Evolutionary conservation across 2,888 invertebrate genomes (phyloP), one percentile per base, ranked within the genome.

Genomic region (Macropis europaea): DNA sequence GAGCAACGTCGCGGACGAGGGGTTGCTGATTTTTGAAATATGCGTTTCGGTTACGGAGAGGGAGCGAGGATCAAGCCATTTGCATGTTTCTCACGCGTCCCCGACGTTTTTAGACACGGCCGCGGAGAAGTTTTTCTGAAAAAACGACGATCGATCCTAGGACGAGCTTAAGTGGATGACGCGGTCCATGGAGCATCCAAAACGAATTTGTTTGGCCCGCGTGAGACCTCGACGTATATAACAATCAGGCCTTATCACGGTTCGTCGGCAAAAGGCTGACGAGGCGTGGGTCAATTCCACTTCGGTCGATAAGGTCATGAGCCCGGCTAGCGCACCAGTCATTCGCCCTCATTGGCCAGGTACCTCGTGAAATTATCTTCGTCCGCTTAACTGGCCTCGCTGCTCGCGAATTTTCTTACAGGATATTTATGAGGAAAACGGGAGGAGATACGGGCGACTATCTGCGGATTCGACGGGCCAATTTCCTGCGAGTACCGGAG

Each of bases 221-320:
- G 38, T n/a, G 45, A 9, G 53, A 62, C 45, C 13, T 22, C 26
- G 45, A 53, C 50, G 56, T 45, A 62, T 73, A 68, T 77, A 73
- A 73, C 76, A 78, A 78, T 78, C 75, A 56, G 68, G 76, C 69
- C 77, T 77, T 76, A 77, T 69, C 78, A 72, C 68, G 64, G 72
- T 68, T 72, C 62, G 77, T 72, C 62, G 47, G 53, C 61, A 61
- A 61, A 63, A 66, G 61, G 57, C 70, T 45, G 74, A 66, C 72
- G 68, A 77, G 79, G 52, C 81, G 72, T 52, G 73, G 66, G 80
- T 82, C 72, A 85, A 82, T 76, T 83, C 81, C 61, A 73, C 61
- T 32, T 75, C 77, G 67, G 83, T 83, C 76, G 85, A 84, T 80
- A 83, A 79, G 60, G 85, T 84, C 76, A 85, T 81, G 73, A 61